These are phyloP conservation scores for Drosophila repleta DNA, from an alignment of 1,140 invertebrate genomes.

Conservation along the genomic window DNA sequence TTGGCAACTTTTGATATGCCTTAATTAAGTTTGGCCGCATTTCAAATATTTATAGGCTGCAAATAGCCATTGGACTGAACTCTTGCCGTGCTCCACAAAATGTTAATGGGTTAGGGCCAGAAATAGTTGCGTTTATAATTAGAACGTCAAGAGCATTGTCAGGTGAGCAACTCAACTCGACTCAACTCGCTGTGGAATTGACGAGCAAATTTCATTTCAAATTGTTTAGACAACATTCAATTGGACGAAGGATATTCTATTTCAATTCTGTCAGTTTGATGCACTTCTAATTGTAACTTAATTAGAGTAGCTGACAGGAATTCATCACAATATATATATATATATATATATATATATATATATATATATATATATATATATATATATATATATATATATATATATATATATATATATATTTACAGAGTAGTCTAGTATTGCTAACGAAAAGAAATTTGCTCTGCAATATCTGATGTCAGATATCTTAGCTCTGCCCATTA, in stretches of 20 bases:
- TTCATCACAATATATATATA: background rate
- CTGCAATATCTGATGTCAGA: conserved; percentile 6
- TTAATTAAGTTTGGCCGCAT: conserved; percentile 55
- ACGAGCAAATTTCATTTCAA: background rate
- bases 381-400: background rate
- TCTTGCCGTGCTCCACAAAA: conserved; percentile 23
- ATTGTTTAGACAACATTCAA: background rate
- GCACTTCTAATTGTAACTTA: background rate
- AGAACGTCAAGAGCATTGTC: conserved; percentile 13
- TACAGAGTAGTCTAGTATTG: background rate
- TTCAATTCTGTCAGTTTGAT: background rate
- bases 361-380: background rate
- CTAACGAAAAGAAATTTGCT: background rate
- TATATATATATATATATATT: background rate
- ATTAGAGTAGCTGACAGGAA: background rate
- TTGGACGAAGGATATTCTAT: background rate
- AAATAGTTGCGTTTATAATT: conserved; percentile 56
- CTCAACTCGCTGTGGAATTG: background rate
- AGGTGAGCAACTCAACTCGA: background rate
- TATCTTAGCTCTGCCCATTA: background rate
- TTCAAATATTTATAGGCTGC: conserved; percentile 51
- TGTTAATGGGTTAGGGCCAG: conserved; percentile 55
- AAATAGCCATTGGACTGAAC: conserved; percentile 40
- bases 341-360: background rate
- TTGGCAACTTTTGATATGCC: conserved; percentile 56